Conservation (phyloP, 1,140 invertebrate species). For the Parasteatoda tepidariorum region DNA sequence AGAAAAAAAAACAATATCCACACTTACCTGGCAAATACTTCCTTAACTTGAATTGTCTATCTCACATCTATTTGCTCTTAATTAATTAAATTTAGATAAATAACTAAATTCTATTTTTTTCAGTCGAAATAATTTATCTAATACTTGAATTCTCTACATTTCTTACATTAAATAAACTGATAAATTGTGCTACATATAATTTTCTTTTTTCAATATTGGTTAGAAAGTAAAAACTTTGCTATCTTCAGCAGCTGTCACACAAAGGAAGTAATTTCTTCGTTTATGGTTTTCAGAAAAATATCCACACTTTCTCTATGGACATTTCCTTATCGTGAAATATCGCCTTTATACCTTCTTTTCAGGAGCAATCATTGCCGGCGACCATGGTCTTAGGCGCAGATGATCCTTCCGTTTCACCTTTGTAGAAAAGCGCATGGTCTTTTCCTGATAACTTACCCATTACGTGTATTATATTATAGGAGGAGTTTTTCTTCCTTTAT, state of each 20-base stretch:
- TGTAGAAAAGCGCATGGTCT: background rate
- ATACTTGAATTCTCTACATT: too few species aligned
- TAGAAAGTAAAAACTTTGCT: background rate
- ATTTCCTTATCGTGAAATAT: slow-evolving; percentile 36
- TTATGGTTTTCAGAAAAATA: slow-evolving; percentile 17
- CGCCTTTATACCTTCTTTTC: slow-evolving; percentile 17
- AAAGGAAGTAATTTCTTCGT: background rate
- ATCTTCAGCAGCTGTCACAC: background rate
- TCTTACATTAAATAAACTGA: too few species aligned
- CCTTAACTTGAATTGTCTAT: too few species aligned
- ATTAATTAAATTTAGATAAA: too few species aligned
- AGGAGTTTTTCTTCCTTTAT: background rate
- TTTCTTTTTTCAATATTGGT: too few species aligned
- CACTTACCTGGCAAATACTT: too few species aligned
- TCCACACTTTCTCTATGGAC: background rate
- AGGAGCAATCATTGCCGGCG: slow-evolving; percentile 3
- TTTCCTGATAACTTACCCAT: slow-evolving; percentile 14
- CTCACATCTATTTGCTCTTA: too few species aligned
- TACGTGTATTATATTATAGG: background rate
- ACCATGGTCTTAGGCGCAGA: background rate
- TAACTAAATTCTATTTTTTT: too few species aligned
- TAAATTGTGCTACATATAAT: too few species aligned
- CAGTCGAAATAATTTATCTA: too few species aligned
- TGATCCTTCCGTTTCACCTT: background rate
- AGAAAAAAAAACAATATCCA: too few species aligned